Base-by-base conservation (phyloP, 2,797 vertebrate genomes). In the Adrianichthys oophorus region DNA sequence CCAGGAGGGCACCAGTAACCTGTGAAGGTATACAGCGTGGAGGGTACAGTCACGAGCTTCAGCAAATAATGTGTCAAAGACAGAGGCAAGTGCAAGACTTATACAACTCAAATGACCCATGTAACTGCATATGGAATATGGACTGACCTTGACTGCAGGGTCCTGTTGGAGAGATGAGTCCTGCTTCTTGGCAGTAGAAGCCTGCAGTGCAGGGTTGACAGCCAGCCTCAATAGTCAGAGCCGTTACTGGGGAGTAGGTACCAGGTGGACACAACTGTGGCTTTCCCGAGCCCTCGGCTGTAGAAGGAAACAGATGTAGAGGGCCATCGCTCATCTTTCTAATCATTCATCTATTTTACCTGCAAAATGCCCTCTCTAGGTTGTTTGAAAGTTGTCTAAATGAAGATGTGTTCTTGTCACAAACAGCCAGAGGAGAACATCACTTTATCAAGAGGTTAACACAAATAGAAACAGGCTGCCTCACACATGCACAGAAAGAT, bases 181-280 rank as follows among this genome's bases (percentile, higher is more conserved):
- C 95, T 1, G 87, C 62, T 0, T 49, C 77, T 56, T 79, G 70
- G 4, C 96, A 98, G 60, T 93, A 96, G 84, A 92, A 93, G 17
- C 95, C 95, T 1, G 81, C 87, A 2, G 83, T 89, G 66, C 96
- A 99, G 4, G 76, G 65, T 62, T 89, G 93, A 88, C 96, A 98
- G n/a, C 85, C 86, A 0, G 90, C 83, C 46, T 72, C 72, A 0
- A 10, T 67, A 15, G 76, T 88, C 51, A 92, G 85, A 55, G 92
- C 92, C 5, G 66, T 59, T 4, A 86, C 73, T 53, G 84, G 68
- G n/a, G 94, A 96, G 80, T 94, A 97, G 41, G 93, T 94, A 23
- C 95, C 95, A 0, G 83, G 72, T n/a, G 95, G 95, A 82, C 96
- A 98, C 2, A 76, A 77, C 15, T 65, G 83, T 1, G 96, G 95